Conservation (phyloP, 2,888 invertebrate species). For the Himalopsyche tibetana region DNA sequence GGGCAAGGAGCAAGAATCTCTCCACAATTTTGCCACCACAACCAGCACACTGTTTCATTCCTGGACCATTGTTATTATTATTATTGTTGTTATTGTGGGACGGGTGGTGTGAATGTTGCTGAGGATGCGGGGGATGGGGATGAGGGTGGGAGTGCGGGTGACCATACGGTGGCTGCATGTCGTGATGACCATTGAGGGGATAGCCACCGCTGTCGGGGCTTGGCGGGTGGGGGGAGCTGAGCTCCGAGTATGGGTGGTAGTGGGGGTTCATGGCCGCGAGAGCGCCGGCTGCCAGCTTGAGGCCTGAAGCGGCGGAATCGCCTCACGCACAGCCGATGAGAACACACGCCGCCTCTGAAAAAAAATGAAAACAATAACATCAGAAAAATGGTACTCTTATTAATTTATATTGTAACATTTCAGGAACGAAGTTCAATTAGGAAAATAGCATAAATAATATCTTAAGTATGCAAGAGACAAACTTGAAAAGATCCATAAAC, state of each 20-base stretch:
- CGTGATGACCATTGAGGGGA: conserved; percentile 73
- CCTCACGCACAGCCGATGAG: conserved; percentile 67
- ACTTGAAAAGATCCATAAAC: too few species aligned
- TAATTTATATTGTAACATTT: too few species aligned
- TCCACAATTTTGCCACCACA: conserved; percentile 95
- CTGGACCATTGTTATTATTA: conserved; percentile 78
- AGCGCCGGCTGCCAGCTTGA: conserved; percentile 91
- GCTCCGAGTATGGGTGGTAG: conserved; percentile 90
- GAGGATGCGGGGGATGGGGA: conserved; percentile 75
- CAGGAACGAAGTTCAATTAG: too few species aligned
- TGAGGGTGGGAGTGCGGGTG: conserved; percentile 74
- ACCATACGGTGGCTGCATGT: conserved; percentile 70
- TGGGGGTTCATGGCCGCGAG: conserved; percentile 93
- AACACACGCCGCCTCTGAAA: conserved; percentile 67
- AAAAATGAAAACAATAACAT: conserved; percentile 65
- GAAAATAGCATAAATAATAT: too few species aligned
- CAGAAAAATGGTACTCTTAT: background rate
- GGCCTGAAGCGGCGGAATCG: conserved; percentile 76
- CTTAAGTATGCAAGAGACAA: too few species aligned
- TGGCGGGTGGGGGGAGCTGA: conserved; percentile 83
- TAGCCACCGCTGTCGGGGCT: conserved; percentile 85
- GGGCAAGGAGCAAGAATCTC: conserved; percentile 92
- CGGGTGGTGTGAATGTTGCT: conserved; percentile 75
- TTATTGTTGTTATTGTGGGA: conserved; percentile 75
- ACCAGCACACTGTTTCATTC: conserved; percentile 90